phyloP scores from a whole-genome alignment of 2,888 invertebrate genomes.

The Calliscelio sp. region DNA sequence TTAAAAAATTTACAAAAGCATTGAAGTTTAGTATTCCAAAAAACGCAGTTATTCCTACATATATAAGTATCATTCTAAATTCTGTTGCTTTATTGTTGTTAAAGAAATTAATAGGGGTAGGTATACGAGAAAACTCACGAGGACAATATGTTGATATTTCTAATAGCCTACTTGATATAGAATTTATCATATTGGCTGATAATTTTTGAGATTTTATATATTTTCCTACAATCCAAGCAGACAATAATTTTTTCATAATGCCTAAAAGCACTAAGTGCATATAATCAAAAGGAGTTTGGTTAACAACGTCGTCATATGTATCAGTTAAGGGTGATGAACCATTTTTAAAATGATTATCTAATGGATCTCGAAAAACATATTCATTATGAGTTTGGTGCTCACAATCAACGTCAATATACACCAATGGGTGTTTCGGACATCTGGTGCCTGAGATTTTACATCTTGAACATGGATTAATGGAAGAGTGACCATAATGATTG shows the following conservation, averaged over 20 bases:
- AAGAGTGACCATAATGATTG: slow-evolving; percentile 69
- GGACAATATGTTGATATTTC: slow-evolving; percentile 31
- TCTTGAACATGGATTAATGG: neutral
- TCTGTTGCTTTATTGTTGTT: slow-evolving; percentile 47
- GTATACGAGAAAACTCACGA: slow-evolving; percentile 48
- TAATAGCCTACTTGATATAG: slow-evolving; percentile 41
- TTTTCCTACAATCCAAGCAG: slow-evolving; percentile 41
- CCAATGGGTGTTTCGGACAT: slow-evolving; percentile 10
- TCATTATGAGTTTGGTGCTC: neutral
- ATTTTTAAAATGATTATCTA: slow-evolving; percentile 20
- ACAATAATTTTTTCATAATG: slow-evolving; percentile 52
- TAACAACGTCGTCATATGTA: slow-evolving; percentile 1
- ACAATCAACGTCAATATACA: neutral
- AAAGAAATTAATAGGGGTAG: no score
- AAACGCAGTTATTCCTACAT: slow-evolving; percentile 11
- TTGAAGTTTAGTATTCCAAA: slow-evolving; percentile 20
- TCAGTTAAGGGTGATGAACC: slow-evolving; percentile 33
- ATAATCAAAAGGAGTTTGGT: slow-evolving; percentile 45
- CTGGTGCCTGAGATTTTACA: slow-evolving; percentile 34
- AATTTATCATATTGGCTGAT: slow-evolving; percentile 16
- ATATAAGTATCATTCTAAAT: slow-evolving; percentile 45
- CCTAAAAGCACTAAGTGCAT: slow-evolving; percentile 56
- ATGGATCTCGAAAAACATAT: neutral
- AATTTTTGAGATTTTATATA: slow-evolving; percentile 39
- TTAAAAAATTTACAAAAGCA: slow-evolving; percentile 32